Base-by-base conservation (phyloP, 1,140 invertebrate species). In the Hermetia illucens region DNA sequence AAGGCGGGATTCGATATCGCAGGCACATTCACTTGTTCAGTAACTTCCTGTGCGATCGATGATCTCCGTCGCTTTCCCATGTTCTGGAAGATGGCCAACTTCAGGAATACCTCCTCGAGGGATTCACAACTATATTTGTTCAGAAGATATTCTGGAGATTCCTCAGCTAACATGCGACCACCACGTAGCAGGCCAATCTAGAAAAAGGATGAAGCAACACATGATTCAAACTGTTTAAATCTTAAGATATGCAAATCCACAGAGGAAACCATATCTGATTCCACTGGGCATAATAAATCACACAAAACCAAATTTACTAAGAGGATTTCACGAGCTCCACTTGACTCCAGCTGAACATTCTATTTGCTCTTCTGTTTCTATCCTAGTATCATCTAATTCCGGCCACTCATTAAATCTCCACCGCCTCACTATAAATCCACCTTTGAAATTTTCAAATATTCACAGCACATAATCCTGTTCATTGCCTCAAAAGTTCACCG, bases 181-280 rank as follows among this genome's bases (percentile, higher is more conserved):
- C 82, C 80, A 45, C 93, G 71, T 85, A 97, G 90, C 3, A 97
- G 62, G 2, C 91, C 91, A 53, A 94, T 93, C 82, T 86, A 52
- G 17, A 53, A 50, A 42, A 44, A 49, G 35, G 52, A 46, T n/a
- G 8, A 27, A 27, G 24, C 24, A 27, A 27, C 24, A 27, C 24
- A 8, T 27, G 24, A 13, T 9, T 27, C 8, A 27, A 27, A 27
- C 8, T 13, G 8, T 27, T 8, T 27, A 13, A 27, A 27, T 27
- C 8, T 27, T 27, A 27, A 8, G 24, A 8, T 9, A 9, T 27
- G 24, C 24, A 27, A 27, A n/a, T n/a, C n/a, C n/a, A n/a, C n/a
- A n/a, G n/a, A n/a, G n/a, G n/a, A n/a, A n/a, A n/a, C n/a, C n/a
- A n/a, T n/a, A n/a, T n/a, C n/a, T n/a, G n/a, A n/a, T n/a, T n/a